phyloP scores from a whole-genome alignment of 1,140 invertebrate genomes.

The Formica exsecta region DNA sequence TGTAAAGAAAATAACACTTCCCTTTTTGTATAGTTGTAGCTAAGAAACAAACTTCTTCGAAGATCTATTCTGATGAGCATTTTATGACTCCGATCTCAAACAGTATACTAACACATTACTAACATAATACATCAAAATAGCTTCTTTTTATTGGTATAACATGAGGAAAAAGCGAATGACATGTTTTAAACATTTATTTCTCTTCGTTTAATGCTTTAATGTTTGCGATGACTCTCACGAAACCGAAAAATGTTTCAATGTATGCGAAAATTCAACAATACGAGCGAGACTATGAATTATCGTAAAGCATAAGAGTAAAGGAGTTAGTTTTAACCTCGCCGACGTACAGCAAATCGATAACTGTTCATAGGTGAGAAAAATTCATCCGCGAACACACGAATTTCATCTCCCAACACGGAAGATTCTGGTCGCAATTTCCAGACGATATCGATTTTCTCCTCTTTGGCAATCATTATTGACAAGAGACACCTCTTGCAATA shows the following conservation, averaged over 20 bases:
- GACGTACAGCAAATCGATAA: slow-evolving; percentile 48
- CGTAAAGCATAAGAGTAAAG: slow-evolving; percentile 21
- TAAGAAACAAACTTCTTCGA: slow-evolving; percentile 1
- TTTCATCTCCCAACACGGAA: slow-evolving; percentile 49
- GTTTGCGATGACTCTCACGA: neutral
- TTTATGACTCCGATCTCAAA: neutral
- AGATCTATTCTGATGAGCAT: neutral
- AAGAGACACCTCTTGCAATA: slow-evolving; percentile 52
- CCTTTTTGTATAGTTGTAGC: slow-evolving; percentile 13
- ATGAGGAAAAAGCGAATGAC: neutral
- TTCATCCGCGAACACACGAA: slow-evolving; percentile 38
- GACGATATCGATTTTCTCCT: slow-evolving; percentile 50
- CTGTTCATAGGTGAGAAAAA: slow-evolving; percentile 61
- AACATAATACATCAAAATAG: slow-evolving; percentile 14
- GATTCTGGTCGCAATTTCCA: slow-evolving; percentile 46
- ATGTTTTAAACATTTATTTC: neutral
- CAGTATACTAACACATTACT: slow-evolving; percentile 37
- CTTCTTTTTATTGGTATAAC: neutral
- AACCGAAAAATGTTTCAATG: neutral
- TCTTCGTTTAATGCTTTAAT: neutral
- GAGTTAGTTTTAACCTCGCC: slow-evolving; percentile 45
- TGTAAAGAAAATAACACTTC: slow-evolving; percentile 16
- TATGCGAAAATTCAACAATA: slow-evolving; percentile 16
- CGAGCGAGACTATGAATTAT: slow-evolving; percentile 34
- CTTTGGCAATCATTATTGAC: slow-evolving; percentile 53